A percentile compares a stretch with the other conserved stretches of the same genome.
Conservation (phyloP, 2,113 vertebrate species). For the Columbina picui region DNA sequence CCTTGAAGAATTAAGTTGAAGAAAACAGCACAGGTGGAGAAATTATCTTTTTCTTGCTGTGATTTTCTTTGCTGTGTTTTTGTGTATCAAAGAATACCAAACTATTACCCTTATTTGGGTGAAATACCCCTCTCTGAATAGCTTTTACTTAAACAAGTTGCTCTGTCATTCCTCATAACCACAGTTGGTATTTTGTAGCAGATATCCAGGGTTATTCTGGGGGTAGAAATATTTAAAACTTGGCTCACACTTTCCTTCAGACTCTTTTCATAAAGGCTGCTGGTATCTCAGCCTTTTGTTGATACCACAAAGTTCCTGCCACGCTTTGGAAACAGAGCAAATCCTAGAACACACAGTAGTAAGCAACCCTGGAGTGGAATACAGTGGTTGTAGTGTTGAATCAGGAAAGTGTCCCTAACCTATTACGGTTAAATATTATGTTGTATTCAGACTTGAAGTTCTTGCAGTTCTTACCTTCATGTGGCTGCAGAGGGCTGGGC, state of each 20-base stretch:
- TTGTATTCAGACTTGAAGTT: background rate
- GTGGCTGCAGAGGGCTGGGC: background rate
- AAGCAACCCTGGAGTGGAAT: background rate
- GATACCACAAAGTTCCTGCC: background rate
- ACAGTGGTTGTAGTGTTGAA: background rate
- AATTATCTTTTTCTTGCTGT: background rate
- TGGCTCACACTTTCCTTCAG: background rate
- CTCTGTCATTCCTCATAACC: background rate
- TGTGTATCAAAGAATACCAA: background rate
- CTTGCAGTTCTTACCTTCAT: background rate
- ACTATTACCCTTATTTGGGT: background rate
- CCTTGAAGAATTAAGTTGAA: background rate
- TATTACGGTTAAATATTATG: accelerated
- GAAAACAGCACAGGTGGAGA: background rate
- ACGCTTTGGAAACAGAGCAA: background rate
- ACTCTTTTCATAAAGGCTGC: background rate
- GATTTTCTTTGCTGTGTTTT: background rate
- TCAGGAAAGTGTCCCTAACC: background rate
- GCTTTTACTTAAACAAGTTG: background rate
- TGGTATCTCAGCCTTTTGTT: background rate
- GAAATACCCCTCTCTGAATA: background rate
- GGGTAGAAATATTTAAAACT: background rate
- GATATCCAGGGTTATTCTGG: background rate
- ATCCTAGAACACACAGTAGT: background rate
- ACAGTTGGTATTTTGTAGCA: background rate